phyloP scores from a whole-genome alignment of 2,113 vertebrate species.

The Ia io region DNA sequence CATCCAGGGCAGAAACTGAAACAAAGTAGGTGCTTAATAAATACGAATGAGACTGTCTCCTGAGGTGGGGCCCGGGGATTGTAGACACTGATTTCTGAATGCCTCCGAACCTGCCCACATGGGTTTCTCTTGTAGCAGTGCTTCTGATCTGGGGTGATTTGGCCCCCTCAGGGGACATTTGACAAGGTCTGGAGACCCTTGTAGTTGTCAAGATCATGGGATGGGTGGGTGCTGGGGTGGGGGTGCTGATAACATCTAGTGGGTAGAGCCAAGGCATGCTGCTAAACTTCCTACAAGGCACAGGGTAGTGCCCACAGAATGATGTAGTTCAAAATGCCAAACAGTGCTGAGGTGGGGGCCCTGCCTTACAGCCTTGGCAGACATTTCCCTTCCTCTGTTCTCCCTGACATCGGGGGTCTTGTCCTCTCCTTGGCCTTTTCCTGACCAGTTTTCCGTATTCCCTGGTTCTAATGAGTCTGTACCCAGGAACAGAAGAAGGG shows the following conservation, averaged over 20 bases:
- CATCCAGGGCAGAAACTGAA: background rate
- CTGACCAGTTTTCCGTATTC: background rate
- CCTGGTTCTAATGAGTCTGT: background rate
- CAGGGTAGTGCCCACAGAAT: background rate
- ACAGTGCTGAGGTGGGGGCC: background rate
- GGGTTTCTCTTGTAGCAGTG: background rate
- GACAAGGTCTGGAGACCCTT: background rate
- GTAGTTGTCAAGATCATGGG: background rate
- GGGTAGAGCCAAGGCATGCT: background rate
- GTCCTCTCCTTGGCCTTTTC: background rate
- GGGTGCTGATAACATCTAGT: background rate
- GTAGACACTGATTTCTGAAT: background rate
- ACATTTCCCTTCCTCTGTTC: background rate
- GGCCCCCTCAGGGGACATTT: background rate
- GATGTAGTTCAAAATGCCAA: no score
- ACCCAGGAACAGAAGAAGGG: background rate
- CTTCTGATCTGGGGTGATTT: background rate
- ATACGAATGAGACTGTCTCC: background rate
- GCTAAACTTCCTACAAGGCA: background rate
- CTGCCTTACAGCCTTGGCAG: background rate
- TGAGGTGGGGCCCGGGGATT: rapidly evolving
- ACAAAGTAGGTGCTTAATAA: background rate
- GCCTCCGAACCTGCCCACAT: background rate
- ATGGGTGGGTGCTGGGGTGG: background rate
- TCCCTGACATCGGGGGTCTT: background rate